Evolutionary conservation across 2,888 invertebrate genomes (phyloP).

Genomic region (Lasioglossum vierecki): DNA sequence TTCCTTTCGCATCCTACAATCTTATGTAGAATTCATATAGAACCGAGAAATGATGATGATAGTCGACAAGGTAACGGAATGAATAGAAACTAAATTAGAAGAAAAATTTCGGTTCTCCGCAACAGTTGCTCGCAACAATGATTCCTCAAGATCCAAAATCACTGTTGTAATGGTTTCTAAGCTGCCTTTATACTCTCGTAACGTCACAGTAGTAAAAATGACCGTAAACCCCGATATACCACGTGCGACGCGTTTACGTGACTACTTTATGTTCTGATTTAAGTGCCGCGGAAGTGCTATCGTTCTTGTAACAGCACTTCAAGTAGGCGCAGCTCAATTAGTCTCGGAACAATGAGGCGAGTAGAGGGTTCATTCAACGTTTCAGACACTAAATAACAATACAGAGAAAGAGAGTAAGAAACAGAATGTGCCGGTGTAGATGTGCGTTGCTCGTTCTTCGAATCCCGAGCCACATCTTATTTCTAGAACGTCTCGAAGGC

Average conservation of each 20-base stretch:
- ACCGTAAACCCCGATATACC: conserved; percentile 37
- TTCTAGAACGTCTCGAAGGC: conserved; percentile 10
- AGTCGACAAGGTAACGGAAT: too few relatives aligned
- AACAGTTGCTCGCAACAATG: not conserved
- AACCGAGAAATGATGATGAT: too few relatives aligned
- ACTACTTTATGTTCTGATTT: conserved; percentile 57
- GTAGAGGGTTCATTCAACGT: conserved; percentile 58
- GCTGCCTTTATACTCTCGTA: not conserved
- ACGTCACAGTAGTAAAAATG: conserved; percentile 52
- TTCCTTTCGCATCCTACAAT: not conserved
- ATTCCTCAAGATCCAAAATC: not conserved
- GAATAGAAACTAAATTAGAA: too few relatives aligned
- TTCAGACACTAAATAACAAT: conserved; percentile 46
- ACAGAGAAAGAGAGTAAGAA: not conserved
- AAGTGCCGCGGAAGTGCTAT: conserved; percentile 61
- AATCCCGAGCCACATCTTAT: conserved; percentile 46
- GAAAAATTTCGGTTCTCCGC: not conserved
- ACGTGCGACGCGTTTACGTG: conserved; percentile 54
- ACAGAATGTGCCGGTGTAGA: not conserved
- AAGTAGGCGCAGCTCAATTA: conserved; percentile 68
- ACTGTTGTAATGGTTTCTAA: not conserved
- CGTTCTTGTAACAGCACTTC: conserved; percentile 57
- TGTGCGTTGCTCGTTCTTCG: conserved; percentile 7
- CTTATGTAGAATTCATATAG: too few relatives aligned
- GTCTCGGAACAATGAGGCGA: conserved; percentile 56